These are phyloP conservation scores for Varanus komodoensis DNA, from an alignment of 2,113 vertebrate species.

Conservation along the genomic window DNA sequence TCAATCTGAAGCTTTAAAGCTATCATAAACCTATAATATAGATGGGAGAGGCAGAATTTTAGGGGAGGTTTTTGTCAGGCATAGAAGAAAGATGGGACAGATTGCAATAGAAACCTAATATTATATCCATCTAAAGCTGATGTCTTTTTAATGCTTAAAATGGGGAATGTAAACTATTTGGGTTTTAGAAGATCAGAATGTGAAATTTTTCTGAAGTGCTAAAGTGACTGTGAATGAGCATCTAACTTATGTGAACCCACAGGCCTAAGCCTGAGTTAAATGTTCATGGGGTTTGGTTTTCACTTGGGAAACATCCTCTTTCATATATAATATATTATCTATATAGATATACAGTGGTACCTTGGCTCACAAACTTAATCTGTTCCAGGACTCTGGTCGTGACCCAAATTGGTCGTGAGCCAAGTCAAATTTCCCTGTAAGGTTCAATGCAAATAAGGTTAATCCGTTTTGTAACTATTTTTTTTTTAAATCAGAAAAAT, in stretches of 20 bases:
- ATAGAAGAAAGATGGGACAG: constrained; percentile 4
- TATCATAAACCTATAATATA: constrained; percentile 4
- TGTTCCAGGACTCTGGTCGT: too few relatives aligned
- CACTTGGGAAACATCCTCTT: neutral
- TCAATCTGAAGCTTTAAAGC: constrained; percentile 10
- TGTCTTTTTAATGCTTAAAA: neutral
- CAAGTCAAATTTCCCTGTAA: too few relatives aligned
- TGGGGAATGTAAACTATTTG: neutral
- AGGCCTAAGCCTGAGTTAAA: neutral
- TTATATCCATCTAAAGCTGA: neutral
- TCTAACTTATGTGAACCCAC: neutral
- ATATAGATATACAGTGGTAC: too few relatives aligned
- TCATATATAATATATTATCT: too few relatives aligned
- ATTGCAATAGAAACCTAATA: neutral
- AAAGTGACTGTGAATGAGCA: neutral
- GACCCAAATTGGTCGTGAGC: too few relatives aligned
- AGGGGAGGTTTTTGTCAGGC: neutral
- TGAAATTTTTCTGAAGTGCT: neutral
- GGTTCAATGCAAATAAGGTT: too few relatives aligned
- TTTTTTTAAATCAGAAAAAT: too few relatives aligned
- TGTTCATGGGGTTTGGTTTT: neutral
- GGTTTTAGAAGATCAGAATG: neutral
- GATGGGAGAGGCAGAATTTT: neutral
- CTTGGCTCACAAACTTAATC: too few relatives aligned
- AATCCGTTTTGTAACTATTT: too few relatives aligned